Percentiles rank a stretch among this genome's conserved stretches.
Conservation (phyloP, 2,113 vertebrate species). For the Anser cygnoides region DNA sequence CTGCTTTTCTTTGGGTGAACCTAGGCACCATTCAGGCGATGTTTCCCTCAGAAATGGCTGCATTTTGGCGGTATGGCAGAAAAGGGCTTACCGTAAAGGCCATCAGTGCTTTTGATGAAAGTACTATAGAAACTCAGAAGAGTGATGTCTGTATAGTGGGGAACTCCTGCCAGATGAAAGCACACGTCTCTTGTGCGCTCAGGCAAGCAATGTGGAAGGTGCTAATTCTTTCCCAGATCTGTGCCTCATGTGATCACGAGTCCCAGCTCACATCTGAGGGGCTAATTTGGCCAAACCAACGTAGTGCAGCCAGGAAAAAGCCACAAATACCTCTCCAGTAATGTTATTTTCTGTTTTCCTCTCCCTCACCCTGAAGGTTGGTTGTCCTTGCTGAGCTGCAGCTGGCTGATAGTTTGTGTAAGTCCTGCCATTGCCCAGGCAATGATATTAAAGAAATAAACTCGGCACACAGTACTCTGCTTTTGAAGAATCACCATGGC, state of each 20-base stretch:
- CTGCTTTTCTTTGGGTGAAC: neutral
- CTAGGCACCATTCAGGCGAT: neutral
- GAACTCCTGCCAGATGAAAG: neutral
- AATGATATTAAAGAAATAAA: neutral
- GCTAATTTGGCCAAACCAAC: neutral
- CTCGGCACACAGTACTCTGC: rapidly evolving
- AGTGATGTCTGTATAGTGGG: neutral
- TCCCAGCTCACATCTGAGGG: neutral
- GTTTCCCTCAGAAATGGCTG: neutral
- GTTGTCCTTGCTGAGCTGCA: neutral
- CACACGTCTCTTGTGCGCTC: neutral
- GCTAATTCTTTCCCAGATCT: neutral
- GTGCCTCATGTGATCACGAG: neutral
- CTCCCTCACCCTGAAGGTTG: neutral
- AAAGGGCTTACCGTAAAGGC: neutral
- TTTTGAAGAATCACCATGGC: neutral
- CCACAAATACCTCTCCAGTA: neutral
- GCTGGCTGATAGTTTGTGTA: neutral
- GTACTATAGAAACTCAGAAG: neutral
- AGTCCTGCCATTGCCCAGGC: neutral
- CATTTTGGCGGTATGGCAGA: neutral
- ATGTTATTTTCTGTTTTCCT: neutral
- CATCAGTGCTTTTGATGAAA: neutral
- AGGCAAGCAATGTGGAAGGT: neutral
- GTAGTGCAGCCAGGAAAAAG: neutral